Conservation (phyloP, 1,140 invertebrate species). For the Sweltsa coloradensis region DNA sequence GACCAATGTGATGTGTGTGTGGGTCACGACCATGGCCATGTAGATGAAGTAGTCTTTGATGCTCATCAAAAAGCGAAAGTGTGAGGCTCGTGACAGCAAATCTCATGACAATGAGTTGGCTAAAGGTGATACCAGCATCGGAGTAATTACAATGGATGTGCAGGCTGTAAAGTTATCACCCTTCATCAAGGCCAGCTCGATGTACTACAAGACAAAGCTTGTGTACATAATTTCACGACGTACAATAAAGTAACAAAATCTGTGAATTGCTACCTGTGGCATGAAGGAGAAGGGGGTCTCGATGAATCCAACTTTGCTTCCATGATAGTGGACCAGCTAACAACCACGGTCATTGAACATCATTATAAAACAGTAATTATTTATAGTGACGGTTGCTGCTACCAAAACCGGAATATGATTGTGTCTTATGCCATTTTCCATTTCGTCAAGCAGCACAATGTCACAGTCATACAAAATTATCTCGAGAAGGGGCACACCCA, state of each 20-base stretch:
- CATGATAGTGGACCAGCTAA: conserved; percentile 12
- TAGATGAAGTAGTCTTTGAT: conserved; percentile 11
- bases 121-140: conserved; percentile 2
- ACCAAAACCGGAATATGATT: conserved; percentile 23
- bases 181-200: conserved; percentile 24
- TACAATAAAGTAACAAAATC: conserved; percentile 25
- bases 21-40: conserved; percentile 6
- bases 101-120: conserved; percentile 4
- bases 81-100: conserved; percentile 11
- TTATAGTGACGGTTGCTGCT: conserved; percentile 21
- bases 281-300: conserved; percentile 18
- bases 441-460: conserved; percentile 13
- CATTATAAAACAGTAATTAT: conserved; percentile 15
- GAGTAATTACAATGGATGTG: conserved; percentile 18
- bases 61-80: conserved; percentile 6
- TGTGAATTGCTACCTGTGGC: conserved; percentile 17
- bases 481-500: conserved; percentile 25
- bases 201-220: conserved; percentile 34
- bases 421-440: conserved; percentile 19
- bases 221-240: conserved; percentile 31
- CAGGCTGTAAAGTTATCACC: conserved; percentile 20
- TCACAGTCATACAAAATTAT: conserved; percentile 24
- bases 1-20: conserved; percentile 16
- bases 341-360: conserved; percentile 4
- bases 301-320: conserved; percentile 17